Conservation (phyloP, 1,140 invertebrate species). For the Agrilus planipennis region DNA sequence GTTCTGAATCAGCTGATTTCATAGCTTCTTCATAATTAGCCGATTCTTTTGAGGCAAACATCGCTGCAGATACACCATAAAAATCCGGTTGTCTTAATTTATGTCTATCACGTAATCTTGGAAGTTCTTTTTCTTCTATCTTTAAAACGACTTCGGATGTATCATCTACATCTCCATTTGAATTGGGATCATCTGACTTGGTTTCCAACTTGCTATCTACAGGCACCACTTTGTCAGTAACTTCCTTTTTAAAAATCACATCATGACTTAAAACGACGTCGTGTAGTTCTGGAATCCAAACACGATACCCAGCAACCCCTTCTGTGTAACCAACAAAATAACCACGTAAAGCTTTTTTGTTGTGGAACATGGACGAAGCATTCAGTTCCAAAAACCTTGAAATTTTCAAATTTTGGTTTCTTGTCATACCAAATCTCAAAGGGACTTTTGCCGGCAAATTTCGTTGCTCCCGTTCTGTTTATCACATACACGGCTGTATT, state of each 20-base stretch:
- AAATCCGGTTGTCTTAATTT: no score
- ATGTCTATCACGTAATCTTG: no score
- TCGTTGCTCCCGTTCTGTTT: conserved; percentile 11
- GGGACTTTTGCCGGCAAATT: neutral
- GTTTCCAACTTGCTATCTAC: no score
- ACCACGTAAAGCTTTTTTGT: conserved; percentile 16
- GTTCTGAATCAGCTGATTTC: neutral
- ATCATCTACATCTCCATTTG: no score
- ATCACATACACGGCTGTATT: conserved; percentile 28
- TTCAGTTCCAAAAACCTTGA: conserved; percentile 7
- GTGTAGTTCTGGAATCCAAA: conserved; percentile 15
- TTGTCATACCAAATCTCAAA: conserved; percentile 8
- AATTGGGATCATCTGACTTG: no score
- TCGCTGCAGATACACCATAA: no score
- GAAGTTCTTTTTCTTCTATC: no score
- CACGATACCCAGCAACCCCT: conserved; percentile 20
- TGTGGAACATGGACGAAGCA: conserved; percentile 17
- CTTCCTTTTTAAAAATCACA: conserved; percentile 16
- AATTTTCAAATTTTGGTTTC: conserved; percentile 9
- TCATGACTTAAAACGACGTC: conserved; percentile 20
- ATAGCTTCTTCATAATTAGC: neutral
- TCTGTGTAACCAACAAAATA: conserved; percentile 22
- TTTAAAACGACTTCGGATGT: no score
- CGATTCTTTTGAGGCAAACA: no score
- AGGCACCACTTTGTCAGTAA: neutral